Base-by-base conservation (phyloP, 1,140 invertebrate genomes). In the Antheraea pernyi region DNA sequence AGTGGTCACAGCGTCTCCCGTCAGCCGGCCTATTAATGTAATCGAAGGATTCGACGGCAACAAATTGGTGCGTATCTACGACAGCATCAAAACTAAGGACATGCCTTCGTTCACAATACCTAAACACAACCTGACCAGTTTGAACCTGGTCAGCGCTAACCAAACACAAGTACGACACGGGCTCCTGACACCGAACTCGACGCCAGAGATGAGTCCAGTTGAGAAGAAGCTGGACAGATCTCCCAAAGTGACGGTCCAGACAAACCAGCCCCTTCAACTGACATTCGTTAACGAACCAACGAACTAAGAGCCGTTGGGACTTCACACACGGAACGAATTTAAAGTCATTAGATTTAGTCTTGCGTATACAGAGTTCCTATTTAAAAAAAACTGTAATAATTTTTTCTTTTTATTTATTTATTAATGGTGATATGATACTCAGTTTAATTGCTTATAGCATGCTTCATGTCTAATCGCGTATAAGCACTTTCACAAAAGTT, bases 41-140 rank as follows among this genome's bases (percentile, higher is more conserved):
- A 68, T 84, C 61, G 87, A 88, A 63, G 75, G 69, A 30, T 73
- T 85, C 42, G 88, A 92, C 67, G 74, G 81, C 0, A 88, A 76
- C 72, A 91, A 91, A 76, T 71, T 90, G 16, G 90, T 92, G 10
- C 80, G 91, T n/a, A 86, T 91, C 69, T 91, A 91, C 70, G 89
- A 91, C 74, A 85, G 75, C 53, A 74, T 89, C 53, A 85, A 91
- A 76, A 75, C 81, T 64, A 86, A 88, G 72, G 83, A 86, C 36
- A 66, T 87, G 8, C 75, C 86, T 11, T 72, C 89, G 0, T 87
- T 91, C 71, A 88, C 83, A 18, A 83, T 91, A 19, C 86, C 89
- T 0, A 89, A 91, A 71, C 87, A 90, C 46, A 85, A 77, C 59
- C 71, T 90, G 9, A 82, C 81, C 6, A 85, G 81, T 53, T 64